Base-by-base conservation (phyloP, 1,140 invertebrate species). In the Stegodyphus mimosarum region DNA sequence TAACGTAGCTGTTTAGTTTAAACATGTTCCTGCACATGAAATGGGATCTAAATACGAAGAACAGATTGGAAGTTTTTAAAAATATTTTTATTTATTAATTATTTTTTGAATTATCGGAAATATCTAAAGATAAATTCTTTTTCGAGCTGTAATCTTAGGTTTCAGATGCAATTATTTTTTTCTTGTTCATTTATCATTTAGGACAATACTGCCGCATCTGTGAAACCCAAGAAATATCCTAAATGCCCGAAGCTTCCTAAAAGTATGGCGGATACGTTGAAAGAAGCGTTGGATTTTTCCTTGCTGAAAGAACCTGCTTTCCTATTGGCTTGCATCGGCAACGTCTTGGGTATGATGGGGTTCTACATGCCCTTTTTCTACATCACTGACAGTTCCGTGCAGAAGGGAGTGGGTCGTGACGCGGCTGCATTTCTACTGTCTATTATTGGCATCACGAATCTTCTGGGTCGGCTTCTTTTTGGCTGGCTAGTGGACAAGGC, bases 351-450 rank as follows among this genome's bases (percentile, higher is more conserved):
- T 87, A 95, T 96, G 94, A 94, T 97, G 71, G 97, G 97, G 64
- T 93, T 98, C 69, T 98, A 98, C 90, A 95, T 98, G 67, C 98
- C 98, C 52, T 99, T 98, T 90, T 95, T 98, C 4, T 99, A 97
- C 90, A 91, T 98, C 48, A 95, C 97, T 6, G 95, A 96, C 89
- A 94, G 94, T 87, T 96, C 97, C 6, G 92, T 92, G 55, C 88
- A 91, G 88, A 92, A 94, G 88, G 94, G 95, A 90, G 91, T 91
- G 91, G 13, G 78, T 10, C 90, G 91, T 50, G 93, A 93, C 5
- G 91, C 94, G 86, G 97, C 97, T 0, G 95, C 97, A 5, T 95
- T 96, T 89, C 91, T 99, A 63, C 90, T 99, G 17, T 98, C 98
- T 6, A 95, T 98, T 71, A 99, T 88, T 89, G 78, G 78, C 69